Conservation (phyloP, 2,113 vertebrate species). For the Seriola rivoliana region DNA sequence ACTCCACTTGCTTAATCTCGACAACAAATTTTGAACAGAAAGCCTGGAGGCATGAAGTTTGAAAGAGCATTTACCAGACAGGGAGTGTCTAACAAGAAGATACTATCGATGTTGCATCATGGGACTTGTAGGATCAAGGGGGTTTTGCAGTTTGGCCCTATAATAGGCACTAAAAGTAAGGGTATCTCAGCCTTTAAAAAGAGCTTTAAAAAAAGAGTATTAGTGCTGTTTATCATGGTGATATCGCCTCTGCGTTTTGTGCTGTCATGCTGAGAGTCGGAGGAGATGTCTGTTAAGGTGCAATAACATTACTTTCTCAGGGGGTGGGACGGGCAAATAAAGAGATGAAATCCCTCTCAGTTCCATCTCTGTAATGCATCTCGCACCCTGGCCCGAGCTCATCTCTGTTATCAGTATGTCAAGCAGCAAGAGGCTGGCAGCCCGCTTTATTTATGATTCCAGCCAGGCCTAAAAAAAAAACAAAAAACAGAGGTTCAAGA, state of each 20-base stretch:
- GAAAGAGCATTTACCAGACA: background rate
- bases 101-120: background rate
- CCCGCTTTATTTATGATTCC: constrained; percentile 46
- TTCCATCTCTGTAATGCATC: constrained; percentile 40
- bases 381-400: constrained; percentile 30
- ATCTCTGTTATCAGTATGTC: constrained; percentile 62
- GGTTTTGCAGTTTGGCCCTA: background rate
- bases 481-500: constrained; percentile 38
- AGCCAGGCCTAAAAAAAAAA: constrained; percentile 22
- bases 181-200: background rate
- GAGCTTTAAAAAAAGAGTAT: background rate
- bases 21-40: background rate
- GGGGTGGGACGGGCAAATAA: constrained; percentile 42
- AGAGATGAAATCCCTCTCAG: constrained; percentile 65
- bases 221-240: constrained; percentile 23
- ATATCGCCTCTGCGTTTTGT: background rate
- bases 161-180: background rate
- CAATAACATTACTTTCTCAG: constrained; percentile 36
- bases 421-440: constrained; percentile 46
- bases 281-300: constrained; percentile 10
- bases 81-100: background rate
- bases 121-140: background rate
- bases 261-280: constrained; percentile 9
- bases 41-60: background rate
- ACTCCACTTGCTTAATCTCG: background rate